Conservation (phyloP, 1,140 invertebrate species). For the Solenopsis fugax region DNA sequence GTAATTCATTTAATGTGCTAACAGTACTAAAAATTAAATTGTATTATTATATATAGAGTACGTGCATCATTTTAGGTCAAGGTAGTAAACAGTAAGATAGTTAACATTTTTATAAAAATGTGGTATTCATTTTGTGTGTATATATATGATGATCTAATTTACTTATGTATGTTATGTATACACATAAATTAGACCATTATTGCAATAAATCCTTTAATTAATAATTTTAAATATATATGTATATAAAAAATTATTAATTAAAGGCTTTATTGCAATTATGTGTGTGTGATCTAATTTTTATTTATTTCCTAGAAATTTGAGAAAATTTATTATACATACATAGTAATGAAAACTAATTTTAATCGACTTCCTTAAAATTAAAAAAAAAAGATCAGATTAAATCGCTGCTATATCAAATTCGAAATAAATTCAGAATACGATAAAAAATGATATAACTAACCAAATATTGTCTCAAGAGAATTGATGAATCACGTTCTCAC, state of each 20-base stretch:
- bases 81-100: constrained; percentile 1
- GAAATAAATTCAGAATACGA: background rate
- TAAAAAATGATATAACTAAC: background rate
- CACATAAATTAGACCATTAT: no score
- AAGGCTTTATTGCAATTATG: background rate
- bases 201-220: no score
- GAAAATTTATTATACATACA: background rate
- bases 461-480: background rate
- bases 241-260: background rate
- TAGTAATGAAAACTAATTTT: background rate
- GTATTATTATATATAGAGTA: background rate
- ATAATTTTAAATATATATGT: no score
- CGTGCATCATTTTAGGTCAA: background rate
- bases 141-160: no score
- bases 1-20: constrained; percentile 67
- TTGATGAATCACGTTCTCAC: background rate
- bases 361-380: background rate
- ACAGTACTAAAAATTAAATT: constrained; percentile 38
- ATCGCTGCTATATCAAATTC: background rate
- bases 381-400: background rate
- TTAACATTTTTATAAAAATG: background rate
- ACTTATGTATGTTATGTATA: no score
- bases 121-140: no score
- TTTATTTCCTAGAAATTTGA: background rate
- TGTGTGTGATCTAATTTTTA: background rate